Evolutionary conservation across 2,888 invertebrate species (phyloP).

Genomic region (Microchrysa polita): DNA sequence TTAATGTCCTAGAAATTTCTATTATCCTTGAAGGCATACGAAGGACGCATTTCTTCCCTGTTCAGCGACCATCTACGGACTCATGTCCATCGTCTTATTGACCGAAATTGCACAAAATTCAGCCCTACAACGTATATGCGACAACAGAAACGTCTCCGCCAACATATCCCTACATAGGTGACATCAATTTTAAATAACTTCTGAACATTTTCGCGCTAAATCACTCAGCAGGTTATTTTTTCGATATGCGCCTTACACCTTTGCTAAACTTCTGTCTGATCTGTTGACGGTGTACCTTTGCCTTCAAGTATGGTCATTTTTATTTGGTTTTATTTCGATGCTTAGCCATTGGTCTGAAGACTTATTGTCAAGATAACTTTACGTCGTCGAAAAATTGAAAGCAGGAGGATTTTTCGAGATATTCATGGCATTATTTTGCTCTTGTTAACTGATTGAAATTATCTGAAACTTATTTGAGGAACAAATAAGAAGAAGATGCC

Average conservation of each 20-base stretch:
- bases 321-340: not conserved
- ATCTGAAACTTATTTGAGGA: not conserved
- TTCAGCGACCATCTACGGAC: no score
- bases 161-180: conserved; percentile 20
- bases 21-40: no score
- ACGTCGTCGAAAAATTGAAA: not conserved
- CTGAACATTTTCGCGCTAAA: conserved; percentile 38
- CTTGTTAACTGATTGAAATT: conserved; percentile 24
- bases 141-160: not conserved
- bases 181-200: conserved; percentile 46
- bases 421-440: not conserved
- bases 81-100: not conserved
- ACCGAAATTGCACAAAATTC: conserved; percentile 7
- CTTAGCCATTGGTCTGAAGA: not conserved
- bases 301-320: no score
- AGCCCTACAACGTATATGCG: conserved; percentile 8
- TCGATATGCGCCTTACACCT: not conserved
- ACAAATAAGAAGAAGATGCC: not conserved
- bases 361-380: not conserved
- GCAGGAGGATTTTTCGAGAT: not conserved
- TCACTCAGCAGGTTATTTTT: conserved; percentile 44
- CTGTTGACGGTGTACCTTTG: no score
- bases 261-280: not conserved
- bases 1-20: no score
- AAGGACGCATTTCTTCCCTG: no score